Base-by-base conservation (phyloP, 2,797 vertebrate genomes). In the Rhynchonycteris naso region DNA sequence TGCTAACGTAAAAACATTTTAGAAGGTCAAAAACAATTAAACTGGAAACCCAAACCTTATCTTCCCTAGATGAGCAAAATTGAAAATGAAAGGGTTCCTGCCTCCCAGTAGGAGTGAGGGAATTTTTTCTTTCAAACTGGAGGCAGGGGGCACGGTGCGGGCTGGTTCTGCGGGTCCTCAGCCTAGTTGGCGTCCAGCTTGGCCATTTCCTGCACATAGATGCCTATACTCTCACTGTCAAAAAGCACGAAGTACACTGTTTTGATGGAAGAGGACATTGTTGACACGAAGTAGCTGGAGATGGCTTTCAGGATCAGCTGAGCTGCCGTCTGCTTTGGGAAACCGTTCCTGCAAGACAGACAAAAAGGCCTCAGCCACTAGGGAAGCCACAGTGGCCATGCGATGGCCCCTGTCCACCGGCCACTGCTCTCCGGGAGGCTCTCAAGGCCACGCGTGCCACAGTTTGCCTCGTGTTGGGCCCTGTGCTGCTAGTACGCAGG, bases 181-280 rank as follows among this genome's bases (percentile, higher is more conserved):
- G 92, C 90, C 99, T 99, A 99, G 98, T 99, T 99, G 92, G 98
- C 98, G 65, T 99, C 99, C 91, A 99, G 98, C 94, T 99, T 99
- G 75, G 99, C 99, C 99, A 99, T 99, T 98, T 99, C 99, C 98
- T 99, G 99, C 98, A 99, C 99, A 0, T 99, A 99, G 97, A 99
- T 99, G 90, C 99, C 99, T 98, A 99, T 99, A 98, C 99, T 99
- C 98, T 99, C 99, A 0, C 99, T 99, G 99, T 99, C 99, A 0
- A 99, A 99, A 96, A 99, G 99, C 98, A 99, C 99, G 0, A 99
- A 99, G 98, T 99, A 99, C 95, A 99, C 99, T 0, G 99, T 99
- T 98, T 99, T 99, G 99, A 99, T 99, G 96, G 99, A 99, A 96
- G 99, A 99, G 88, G 99, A 99, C 99, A 99, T 99, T 2, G 99